A percentile compares a stretch with the other conserved stretches of the same genome.
Conservation (phyloP, 2,113 vertebrate species). For the Damaliscus lunatus region DNA sequence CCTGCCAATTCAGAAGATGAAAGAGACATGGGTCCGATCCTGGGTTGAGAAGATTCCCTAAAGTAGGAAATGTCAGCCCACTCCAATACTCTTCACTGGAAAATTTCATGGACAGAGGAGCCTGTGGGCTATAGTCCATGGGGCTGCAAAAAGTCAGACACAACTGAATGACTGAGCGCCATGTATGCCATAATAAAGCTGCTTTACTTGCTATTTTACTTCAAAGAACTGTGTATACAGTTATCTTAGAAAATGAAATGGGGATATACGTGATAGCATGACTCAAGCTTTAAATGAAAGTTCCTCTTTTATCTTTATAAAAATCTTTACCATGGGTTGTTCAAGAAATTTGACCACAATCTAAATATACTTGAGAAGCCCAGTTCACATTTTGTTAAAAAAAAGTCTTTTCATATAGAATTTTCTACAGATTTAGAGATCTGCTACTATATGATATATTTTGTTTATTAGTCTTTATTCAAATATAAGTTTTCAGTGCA, state of each 20-base stretch:
- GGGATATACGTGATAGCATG: not conserved
- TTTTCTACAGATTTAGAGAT: not conserved
- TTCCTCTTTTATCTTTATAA: not conserved
- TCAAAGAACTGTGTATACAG: not conserved
- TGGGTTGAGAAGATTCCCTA: not conserved
- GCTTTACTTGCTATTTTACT: not conserved
- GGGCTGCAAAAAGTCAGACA: not conserved
- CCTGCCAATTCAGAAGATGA: not conserved
- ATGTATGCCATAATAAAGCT: not conserved
- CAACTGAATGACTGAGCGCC: not conserved
- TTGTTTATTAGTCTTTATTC: not conserved
- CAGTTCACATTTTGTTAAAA: not conserved
- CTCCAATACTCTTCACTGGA: not conserved
- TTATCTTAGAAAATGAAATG: not conserved
- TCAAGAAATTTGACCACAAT: not conserved
- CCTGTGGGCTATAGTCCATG: not conserved
- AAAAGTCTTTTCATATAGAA: not conserved
- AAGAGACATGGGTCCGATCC: not conserved
- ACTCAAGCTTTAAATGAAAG: not conserved
- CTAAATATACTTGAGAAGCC: not conserved
- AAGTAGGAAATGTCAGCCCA: not conserved
- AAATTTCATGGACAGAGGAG: not conserved
- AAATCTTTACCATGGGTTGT: not conserved
- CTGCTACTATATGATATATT: not conserved
- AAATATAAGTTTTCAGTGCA: not conserved